Conservation (phyloP, 2,113 vertebrate genomes). For the Hemiscyllium ocellatum region DNA sequence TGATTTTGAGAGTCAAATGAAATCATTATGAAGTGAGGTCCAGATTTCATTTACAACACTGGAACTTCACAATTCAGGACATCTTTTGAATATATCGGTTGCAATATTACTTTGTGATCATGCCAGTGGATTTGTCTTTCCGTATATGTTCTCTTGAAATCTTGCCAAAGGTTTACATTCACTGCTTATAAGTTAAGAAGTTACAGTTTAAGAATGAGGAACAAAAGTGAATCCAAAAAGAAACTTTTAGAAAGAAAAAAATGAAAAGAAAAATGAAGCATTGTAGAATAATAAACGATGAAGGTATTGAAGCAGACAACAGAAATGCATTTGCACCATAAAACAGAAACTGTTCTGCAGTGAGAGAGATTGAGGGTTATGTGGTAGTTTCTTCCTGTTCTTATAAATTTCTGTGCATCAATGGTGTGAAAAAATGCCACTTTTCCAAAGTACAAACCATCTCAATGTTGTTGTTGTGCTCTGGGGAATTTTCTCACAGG, state of each 20-base stretch:
- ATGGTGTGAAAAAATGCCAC: not conserved
- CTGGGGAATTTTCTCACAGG: not conserved
- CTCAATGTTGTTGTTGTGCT: not conserved
- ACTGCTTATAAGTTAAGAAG: not conserved
- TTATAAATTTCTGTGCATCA: not conserved
- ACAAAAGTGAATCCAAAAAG: not conserved
- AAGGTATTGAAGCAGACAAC: not conserved
- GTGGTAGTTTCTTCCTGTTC: not conserved
- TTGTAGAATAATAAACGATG: not conserved
- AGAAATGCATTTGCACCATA: not conserved
- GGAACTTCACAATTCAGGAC: not conserved
- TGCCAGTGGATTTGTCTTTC: not conserved
- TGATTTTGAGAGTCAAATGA: not conserved
- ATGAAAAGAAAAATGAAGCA: not conserved
- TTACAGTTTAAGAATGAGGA: not conserved
- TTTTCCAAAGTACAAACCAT: slow-evolving; percentile 20
- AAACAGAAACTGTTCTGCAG: not conserved
- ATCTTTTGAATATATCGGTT: not conserved
- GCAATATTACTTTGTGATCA: not conserved
- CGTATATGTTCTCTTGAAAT: not conserved
- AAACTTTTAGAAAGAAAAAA: not conserved
- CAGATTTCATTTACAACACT: not conserved
- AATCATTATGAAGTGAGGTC: not conserved
- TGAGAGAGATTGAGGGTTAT: not conserved
- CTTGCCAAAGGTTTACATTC: not conserved